Evolutionary conservation across 2,113 vertebrate genomes (phyloP).

Genomic region (Psittacula cyanocephala): DNA sequence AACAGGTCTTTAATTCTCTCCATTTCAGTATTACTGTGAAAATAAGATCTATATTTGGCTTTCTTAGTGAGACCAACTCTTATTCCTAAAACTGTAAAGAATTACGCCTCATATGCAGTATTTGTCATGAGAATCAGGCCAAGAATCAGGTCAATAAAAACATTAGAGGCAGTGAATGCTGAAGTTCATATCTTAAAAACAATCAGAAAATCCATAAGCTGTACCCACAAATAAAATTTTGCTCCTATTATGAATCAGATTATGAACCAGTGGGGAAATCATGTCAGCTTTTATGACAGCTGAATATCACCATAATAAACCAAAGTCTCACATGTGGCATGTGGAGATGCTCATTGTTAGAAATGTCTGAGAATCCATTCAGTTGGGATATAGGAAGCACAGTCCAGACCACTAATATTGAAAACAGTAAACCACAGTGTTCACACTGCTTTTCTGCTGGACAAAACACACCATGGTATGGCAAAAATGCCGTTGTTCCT

Average conservation of each 20-base stretch:
- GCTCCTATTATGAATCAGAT: background rate
- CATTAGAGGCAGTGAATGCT: background rate
- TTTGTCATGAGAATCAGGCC: background rate
- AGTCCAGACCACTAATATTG: background rate
- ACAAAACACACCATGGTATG: background rate
- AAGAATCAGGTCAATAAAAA: background rate
- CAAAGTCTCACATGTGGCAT: background rate
- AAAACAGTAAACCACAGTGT: background rate
- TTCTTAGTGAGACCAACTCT: background rate
- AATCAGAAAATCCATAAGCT: background rate
- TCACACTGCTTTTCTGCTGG: background rate
- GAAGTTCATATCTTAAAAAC: background rate
- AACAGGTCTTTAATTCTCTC: background rate
- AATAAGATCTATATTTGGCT: background rate
- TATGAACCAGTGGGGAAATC: background rate
- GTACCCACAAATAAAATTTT: background rate
- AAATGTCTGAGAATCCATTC: background rate
- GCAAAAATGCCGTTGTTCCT: background rate
- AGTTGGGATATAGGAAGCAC: background rate
- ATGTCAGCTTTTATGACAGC: background rate
- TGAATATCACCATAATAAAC: background rate
- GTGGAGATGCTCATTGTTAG: background rate
- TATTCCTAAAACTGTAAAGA: background rate
- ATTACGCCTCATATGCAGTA: background rate
- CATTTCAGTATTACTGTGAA: background rate